Evolutionary conservation across 2,888 invertebrate genomes (phyloP), one percentile per base, ranked within the genome.

Genomic region (Troides aeacus): DNA sequence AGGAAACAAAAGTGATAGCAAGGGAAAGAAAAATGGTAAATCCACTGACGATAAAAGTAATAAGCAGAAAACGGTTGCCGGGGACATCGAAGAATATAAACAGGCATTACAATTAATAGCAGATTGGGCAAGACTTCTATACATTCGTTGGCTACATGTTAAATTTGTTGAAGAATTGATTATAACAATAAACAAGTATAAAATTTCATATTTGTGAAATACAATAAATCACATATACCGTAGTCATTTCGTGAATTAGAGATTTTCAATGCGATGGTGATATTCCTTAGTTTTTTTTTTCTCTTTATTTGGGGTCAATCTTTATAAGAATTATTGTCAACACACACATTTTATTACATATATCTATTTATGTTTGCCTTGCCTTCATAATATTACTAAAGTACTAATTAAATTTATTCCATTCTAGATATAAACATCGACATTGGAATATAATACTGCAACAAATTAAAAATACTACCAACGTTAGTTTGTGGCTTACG

Each of bases 381-480:
- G 12, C 23, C 58, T 21, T 12, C 23, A 58, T 21, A 0, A 30
- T 59, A 23, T 23, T 24, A 24, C 17, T 59, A 23, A 59, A 58
- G 12, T 23, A 24, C 46, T 59, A 42, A 64, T 36, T 70, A 66
- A 70, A 50, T 18, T 50, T 17, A 50, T 50, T 17, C 0, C 50
- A 50, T 63, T 60, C 23, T 73, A 91, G 92, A 73, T 87, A 77
- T 70, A 86, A 84, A 75, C 88, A 89, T 69, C 85, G 90, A 0
- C 81, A 80, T 42, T 92, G 91, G 92, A 84, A 83, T 64, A 85
- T 88, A 81, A 89, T 90, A 71, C 60, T 90, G 10, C 85, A 82
- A 72, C 89, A 90, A 70, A 80, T 86, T 70, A 82, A 84, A 67
- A 78, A 78, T 56, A 81, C 79, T 62, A 86, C 81, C 66, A 69